These are phyloP conservation scores for Lordiphosa stackelbergi DNA, from an alignment of 1,140 invertebrate species.

Conservation along the genomic window DNA sequence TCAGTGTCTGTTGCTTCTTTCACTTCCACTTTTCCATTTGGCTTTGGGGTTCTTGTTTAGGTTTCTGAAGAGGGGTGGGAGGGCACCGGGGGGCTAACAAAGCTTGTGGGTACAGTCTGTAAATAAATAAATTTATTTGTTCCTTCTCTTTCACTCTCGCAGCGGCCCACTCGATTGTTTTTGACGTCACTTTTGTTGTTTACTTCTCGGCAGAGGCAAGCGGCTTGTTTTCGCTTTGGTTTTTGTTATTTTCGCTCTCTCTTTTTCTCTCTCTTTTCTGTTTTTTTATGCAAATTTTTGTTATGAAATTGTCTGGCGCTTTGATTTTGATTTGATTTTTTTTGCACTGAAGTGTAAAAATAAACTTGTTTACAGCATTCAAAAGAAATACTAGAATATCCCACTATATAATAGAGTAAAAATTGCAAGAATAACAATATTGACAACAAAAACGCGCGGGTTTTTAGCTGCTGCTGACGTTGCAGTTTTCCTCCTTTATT, in stretches of 20 bases:
- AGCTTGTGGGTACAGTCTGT: slow-evolving; percentile 57
- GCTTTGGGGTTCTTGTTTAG: slow-evolving; percentile 20
- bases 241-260: slow-evolving; percentile 25
- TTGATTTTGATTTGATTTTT: slow-evolving; percentile 46
- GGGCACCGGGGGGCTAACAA: slow-evolving; percentile 1
- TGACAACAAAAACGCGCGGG: slow-evolving; percentile 18
- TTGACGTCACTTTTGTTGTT: slow-evolving; percentile 74
- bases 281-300: slow-evolving; percentile 65
- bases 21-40: slow-evolving; percentile 64
- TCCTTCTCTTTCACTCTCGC: slow-evolving; percentile 9
- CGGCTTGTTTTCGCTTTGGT: slow-evolving; percentile 40
- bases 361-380: slow-evolving; percentile 58
- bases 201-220: slow-evolving; percentile 42
- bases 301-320: slow-evolving; percentile 71
- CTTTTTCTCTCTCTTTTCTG: slow-evolving; percentile 20
- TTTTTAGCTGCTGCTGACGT: slow-evolving; percentile 33
- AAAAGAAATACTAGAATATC: slow-evolving; percentile 26
- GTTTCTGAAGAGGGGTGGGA: slow-evolving; percentile 12
- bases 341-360: slow-evolving; percentile 49
- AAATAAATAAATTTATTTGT: slow-evolving; percentile 63
- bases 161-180: slow-evolving; percentile 33
- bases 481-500: slow-evolving; percentile 50
- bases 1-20: slow-evolving; percentile 63
- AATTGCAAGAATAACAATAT: slow-evolving; percentile 26
- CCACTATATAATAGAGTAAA: slow-evolving; percentile 26